Evolutionary conservation across 2,113 vertebrate genomes (phyloP), one percentile per base, ranked within the genome.

Genomic region (Drymodes brunneopygia): DNA sequence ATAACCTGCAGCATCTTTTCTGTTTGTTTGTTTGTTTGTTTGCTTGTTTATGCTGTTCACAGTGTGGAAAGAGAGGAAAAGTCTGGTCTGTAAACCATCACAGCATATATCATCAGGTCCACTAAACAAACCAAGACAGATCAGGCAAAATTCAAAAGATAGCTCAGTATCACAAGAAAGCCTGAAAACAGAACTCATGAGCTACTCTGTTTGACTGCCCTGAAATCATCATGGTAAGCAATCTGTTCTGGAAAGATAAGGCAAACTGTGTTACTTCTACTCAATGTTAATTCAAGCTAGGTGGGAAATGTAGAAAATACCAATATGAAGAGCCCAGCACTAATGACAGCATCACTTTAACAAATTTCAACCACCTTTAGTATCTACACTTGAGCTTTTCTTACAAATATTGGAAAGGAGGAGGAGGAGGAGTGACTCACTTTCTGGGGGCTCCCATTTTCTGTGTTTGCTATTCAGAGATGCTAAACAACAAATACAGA

Each of bases 181-280:
- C 33, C 36, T 87, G 27, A 72, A 86, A 88, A 85, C 21, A 28
- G 27, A 86, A 77, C 40, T 53, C 1, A 0, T 31, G 65, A 86
- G 12, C 53, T 28, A n/a, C 64, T 75, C 40, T 72, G 57, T 87
- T 70, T 91, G 62, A 56, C 36, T 93, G 64, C 57, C 47, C 45
- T 73, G 74, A 96, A 93, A 93, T 66, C 77, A 75, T 38, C 65
- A 58, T 1, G 8, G 57, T 33, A 81, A 90, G 53, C 12, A 15
- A 40, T 36, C 80, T 96, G 91, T 24, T 84, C 62, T 42, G 24
- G 45, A 71, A 89, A 92, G 83, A 92, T 85, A 95, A 95, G 92
- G 60, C 40, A 81, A 93, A 88, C 18, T 1, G 0, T 36, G n/a
- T 65, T 57, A 45, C 31, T 78, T 90, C 60, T 71, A 40, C 31